Conservation (phyloP, 1,140 invertebrate species). For the Sesamia nonagrioides region DNA sequence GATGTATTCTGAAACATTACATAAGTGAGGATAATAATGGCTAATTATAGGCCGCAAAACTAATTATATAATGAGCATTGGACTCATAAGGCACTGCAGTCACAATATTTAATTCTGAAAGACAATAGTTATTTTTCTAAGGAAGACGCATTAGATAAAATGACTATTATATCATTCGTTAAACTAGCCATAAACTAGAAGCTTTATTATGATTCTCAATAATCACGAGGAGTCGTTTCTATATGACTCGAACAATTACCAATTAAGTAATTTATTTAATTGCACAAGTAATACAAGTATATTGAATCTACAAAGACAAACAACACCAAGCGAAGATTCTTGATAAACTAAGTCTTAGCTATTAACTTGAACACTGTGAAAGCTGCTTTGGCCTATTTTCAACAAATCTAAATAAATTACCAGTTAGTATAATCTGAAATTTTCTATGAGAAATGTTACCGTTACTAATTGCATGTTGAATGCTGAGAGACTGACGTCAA, state of each 20-base stretch:
- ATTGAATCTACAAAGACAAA: not conserved
- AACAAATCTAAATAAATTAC: not conserved
- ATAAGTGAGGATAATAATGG: not conserved
- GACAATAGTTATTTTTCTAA: no score
- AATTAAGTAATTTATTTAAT: not conserved
- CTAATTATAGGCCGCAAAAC: not conserved
- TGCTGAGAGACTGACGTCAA: conserved; percentile 20
- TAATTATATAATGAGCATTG: not conserved
- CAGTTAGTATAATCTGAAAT: not conserved
- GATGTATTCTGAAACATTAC: no score
- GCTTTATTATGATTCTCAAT: not conserved
- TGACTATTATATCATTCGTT: not conserved
- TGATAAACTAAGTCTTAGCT: not conserved
- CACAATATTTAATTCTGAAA: not conserved
- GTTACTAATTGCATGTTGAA: not conserved
- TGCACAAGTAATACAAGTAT: not conserved
- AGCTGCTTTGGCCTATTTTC: not conserved
- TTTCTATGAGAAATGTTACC: not conserved
- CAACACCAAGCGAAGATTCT: not conserved
- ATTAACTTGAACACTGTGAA: not conserved
- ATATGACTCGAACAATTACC: not conserved
- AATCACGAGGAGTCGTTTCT: not conserved
- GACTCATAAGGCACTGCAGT: not conserved
- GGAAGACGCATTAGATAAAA: not conserved
- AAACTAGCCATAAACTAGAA: not conserved